These are phyloP conservation scores for Eupithecia tripunctaria DNA, from an alignment of 2,888 invertebrate species.

Conservation along the genomic window DNA sequence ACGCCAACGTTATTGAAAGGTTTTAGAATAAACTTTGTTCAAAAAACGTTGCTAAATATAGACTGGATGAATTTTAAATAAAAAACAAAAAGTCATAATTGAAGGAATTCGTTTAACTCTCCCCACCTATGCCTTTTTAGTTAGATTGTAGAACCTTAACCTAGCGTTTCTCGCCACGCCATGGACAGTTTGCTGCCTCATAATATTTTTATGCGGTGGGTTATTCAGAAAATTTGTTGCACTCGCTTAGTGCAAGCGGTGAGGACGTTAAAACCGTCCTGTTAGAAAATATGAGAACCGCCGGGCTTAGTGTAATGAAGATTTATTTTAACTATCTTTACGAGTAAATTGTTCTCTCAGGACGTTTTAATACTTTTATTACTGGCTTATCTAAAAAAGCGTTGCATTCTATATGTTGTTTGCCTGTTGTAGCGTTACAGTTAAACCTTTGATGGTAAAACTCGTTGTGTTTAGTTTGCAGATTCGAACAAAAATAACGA, in stretches of 20 bases:
- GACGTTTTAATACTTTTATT: conserved; percentile 39
- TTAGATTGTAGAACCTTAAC: not conserved
- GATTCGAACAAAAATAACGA: not conserved
- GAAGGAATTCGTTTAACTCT: not conserved
- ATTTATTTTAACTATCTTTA: conserved; percentile 73
- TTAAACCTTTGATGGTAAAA: not conserved
- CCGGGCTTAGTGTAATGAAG: conserved; percentile 72
- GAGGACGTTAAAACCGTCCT: conserved; percentile 71
- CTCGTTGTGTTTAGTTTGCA: not conserved
- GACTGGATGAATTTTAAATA: not conserved
- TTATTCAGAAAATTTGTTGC: conserved; percentile 66
- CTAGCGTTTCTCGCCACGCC: not conserved
- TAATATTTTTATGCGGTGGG: conserved; percentile 3
- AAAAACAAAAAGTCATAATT: not conserved
- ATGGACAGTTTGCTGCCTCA: not conserved
- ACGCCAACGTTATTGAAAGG: not conserved
- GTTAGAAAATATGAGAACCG: conserved; percentile 73
- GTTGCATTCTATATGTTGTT: not conserved
- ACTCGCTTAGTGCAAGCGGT: conserved; percentile 71
- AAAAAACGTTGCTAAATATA: not conserved
- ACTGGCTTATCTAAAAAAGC: conserved; percentile 14
- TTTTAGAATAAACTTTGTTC: not conserved
- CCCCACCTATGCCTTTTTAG: not conserved
- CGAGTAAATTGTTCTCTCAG: conserved; percentile 57
- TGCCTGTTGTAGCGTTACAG: not conserved